These are phyloP conservation scores for Alviniconcha strummeri DNA, from an alignment of 2,888 invertebrate genomes.

Conservation along the genomic window DNA sequence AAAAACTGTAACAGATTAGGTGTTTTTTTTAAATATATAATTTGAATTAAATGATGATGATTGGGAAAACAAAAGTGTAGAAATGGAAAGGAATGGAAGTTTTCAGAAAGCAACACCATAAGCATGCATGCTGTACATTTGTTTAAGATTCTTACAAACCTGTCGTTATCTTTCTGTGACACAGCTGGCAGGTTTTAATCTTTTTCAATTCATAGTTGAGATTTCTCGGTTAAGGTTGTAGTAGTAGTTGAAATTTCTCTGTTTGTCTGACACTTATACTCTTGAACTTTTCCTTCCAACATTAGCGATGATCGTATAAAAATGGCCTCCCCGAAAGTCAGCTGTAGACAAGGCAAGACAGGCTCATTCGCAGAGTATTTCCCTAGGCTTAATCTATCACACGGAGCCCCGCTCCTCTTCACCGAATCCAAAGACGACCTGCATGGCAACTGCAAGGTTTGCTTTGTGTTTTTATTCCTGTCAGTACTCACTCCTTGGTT, in stretches of 20 bases:
- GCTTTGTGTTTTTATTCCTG: conserved; percentile 31
- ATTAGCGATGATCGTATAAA: conserved; percentile 65
- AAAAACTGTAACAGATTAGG: too few relatives aligned
- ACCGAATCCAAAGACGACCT: conserved; percentile 20
- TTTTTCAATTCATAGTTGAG: too few relatives aligned
- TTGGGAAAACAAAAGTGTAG: too few relatives aligned
- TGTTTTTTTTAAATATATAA: too few relatives aligned
- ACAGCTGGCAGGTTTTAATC: too few relatives aligned
- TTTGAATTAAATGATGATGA: too few relatives aligned
- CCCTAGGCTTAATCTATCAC: conserved; percentile 37
- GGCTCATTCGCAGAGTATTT: conserved; percentile 44
- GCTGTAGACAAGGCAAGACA: conserved; percentile 54
- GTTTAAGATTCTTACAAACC: too few relatives aligned
- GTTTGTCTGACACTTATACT: conserved; percentile 40
- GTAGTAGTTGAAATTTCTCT: not conserved
- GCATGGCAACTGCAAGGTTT: conserved; percentile 32
- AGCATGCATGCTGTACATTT: too few relatives aligned
- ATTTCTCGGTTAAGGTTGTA: too few relatives aligned
- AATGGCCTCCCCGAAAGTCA: conserved; percentile 59
- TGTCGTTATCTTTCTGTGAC: too few relatives aligned
- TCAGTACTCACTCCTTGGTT: conserved; percentile 7
- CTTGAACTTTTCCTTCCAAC: conserved; percentile 59
- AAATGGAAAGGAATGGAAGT: too few relatives aligned
- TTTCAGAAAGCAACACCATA: too few relatives aligned
- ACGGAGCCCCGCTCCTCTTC: conserved; percentile 31